Evolutionary conservation across 1,140 invertebrate species (phyloP).

Genomic region (Trichoplusia ni): DNA sequence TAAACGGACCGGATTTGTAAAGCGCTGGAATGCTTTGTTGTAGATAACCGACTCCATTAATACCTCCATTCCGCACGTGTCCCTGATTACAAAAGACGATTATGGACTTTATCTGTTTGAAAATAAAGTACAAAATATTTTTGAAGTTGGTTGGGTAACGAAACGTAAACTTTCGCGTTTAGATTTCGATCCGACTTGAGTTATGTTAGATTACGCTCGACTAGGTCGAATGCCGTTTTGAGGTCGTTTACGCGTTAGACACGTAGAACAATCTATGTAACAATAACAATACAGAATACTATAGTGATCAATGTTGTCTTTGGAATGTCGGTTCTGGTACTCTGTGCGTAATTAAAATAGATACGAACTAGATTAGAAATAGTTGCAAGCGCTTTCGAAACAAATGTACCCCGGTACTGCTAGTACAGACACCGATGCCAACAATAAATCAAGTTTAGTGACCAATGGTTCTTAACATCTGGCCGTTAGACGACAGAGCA

Average conservation of each 20-base stretch:
- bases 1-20: constrained; percentile 47
- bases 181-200: constrained; percentile 67
- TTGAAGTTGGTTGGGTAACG: constrained; percentile 40
- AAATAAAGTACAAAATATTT: constrained; percentile 43
- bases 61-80: constrained; percentile 79
- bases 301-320: constrained; percentile 49
- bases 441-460: constrained; percentile 35
- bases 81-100: constrained; percentile 47
- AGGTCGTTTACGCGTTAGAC: constrained; percentile 74
- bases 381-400: constrained; percentile 55
- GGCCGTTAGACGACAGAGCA: constrained; percentile 12
- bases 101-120: constrained; percentile 45
- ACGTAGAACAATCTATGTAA: constrained; percentile 51
- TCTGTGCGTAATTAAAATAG: constrained; percentile 66
- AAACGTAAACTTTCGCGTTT: constrained; percentile 78
- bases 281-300: constrained; percentile 48
- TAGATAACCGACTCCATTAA: constrained; percentile 74
- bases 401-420: constrained; percentile 26
- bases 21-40: constrained; percentile 69
- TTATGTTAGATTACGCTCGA: constrained; percentile 76
- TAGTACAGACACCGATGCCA: constrained; percentile 27
- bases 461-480: constrained; percentile 39
- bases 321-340: constrained; percentile 51
- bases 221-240: constrained; percentile 79
- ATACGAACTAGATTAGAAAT: constrained; percentile 61